phyloP scores from a whole-genome alignment of 2,888 invertebrate species.

The Cerastoderma edule region DNA sequence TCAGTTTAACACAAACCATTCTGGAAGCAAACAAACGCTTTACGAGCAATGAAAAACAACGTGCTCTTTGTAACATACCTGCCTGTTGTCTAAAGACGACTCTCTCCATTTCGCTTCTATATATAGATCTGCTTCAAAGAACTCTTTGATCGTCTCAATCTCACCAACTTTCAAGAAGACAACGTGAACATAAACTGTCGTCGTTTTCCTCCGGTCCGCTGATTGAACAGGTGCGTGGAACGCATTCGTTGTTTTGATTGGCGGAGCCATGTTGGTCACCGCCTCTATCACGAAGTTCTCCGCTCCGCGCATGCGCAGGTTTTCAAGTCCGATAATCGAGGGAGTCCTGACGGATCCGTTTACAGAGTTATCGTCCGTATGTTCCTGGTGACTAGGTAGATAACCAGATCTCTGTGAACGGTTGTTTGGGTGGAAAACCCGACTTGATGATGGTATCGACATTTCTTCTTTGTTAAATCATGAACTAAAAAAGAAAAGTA shows the following conservation, averaged over 20 bases:
- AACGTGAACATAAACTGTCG: slow-evolving; percentile 64
- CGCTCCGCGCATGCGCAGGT: slow-evolving; percentile 33
- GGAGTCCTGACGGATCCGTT: slow-evolving; percentile 38
- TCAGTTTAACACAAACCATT: too few species aligned
- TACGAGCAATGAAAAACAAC: too few species aligned
- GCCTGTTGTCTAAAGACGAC: slow-evolving; percentile 57
- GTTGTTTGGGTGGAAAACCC: background rate
- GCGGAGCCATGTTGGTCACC: background rate
- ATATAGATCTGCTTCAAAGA: slow-evolving; percentile 69
- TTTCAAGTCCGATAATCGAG: slow-evolving; percentile 52
- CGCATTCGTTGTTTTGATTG: slow-evolving; percentile 27
- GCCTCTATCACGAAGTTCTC: slow-evolving; percentile 29
- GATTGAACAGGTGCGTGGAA: slow-evolving; percentile 20
- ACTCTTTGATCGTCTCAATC: slow-evolving; percentile 73
- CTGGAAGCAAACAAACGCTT: too few species aligned
- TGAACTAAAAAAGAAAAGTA: too few species aligned
- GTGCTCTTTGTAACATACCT: slow-evolving; percentile 31
- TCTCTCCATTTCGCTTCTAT: slow-evolving; percentile 73
- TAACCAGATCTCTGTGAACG: background rate
- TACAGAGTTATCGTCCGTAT: slow-evolving; percentile 16
- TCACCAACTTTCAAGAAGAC: slow-evolving; percentile 73
- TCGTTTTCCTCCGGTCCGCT: slow-evolving; percentile 40
- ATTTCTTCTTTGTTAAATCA: too few species aligned
- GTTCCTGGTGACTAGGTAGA: too few species aligned
- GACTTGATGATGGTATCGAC: too few species aligned